These are phyloP conservation scores for Macrobrachium nipponense DNA, from an alignment of 1,140 invertebrate genomes.

Conservation along the genomic window DNA sequence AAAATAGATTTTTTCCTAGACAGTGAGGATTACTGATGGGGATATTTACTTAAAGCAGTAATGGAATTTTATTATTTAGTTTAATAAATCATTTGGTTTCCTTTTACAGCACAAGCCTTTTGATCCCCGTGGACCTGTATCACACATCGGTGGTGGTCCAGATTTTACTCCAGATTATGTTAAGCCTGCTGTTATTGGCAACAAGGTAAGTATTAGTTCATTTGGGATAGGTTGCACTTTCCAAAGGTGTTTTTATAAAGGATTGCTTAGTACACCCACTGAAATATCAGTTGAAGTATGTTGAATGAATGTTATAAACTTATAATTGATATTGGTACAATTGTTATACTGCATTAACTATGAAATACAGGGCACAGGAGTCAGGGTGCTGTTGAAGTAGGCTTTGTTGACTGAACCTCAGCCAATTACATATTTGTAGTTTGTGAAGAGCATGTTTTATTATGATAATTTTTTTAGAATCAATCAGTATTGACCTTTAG, in stretches of 20 bases:
- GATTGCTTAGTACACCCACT: too few species aligned
- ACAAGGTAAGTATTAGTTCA: constrained; percentile 11
- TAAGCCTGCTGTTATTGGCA: constrained; percentile 39
- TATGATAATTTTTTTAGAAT: too few species aligned
- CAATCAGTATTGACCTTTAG: too few species aligned
- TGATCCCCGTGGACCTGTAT: constrained; percentile 18
- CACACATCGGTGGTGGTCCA: constrained; percentile 39
- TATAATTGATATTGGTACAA: too few species aligned
- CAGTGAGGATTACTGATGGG: background rate
- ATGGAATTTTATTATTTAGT: background rate
- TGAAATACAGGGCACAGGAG: too few species aligned
- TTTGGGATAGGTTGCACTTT: background rate
- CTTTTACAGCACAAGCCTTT: constrained; percentile 21
- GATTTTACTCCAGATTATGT: constrained; percentile 55
- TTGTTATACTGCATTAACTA: too few species aligned
- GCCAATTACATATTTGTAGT: too few species aligned
- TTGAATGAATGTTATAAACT: too few species aligned
- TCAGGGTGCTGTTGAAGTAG: too few species aligned
- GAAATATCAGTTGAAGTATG: too few species aligned
- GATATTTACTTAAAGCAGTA: background rate
- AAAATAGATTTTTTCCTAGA: background rate
- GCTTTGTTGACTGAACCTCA: too few species aligned
- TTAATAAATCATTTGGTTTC: background rate
- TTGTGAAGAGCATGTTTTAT: too few species aligned
- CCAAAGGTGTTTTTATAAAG: background rate